Evolutionary conservation across 2,113 vertebrate genomes (phyloP), one percentile per base, ranked within the genome.

Genomic region (Pardalotus punctatus): DNA sequence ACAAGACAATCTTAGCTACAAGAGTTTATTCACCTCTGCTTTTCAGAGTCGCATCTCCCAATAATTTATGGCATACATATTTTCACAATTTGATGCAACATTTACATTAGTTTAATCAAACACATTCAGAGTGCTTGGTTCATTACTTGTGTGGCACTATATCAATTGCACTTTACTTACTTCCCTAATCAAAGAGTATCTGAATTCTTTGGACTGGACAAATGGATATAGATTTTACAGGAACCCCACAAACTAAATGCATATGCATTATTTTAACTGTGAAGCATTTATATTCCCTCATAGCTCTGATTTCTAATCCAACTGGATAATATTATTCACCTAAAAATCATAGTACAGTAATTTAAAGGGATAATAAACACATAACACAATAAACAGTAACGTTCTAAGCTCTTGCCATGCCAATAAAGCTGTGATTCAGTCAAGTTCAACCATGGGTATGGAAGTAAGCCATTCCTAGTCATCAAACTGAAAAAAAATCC

Each of bases 31-130:
- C 94, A 95, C 78, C 89, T 94, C 88, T 79, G 84, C 81, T 97
- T 95, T 84, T 80, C 94, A 47, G 88, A 54, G 81, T 62, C 96
- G 96, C 88, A 90, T 74, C 93, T 71, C 77, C 35, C 72, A 82
- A 58, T 96, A 94, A 98, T 97, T 97, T 94, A 96, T 91, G 93
- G 96, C 76, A 93, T 88, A 64, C 33, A 84, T 94, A 91, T 70
- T 77, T 96, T 87, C 31, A 40, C 91, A 87, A 96, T 96, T 97
- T 93, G 95, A 94, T 97, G 91, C 79, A 94, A 95, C 77, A 48
- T 60, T 91, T 96, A 88, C 94, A 97, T 96, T 77, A 40, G 93
- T 95, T 96, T 97, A 97, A 98, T 97, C 97, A 97, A 95, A 94
- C 82, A 83, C 82, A 89, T 28, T 48, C 67, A 36, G 47, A 81